Evolutionary conservation across 2,797 vertebrate genomes (phyloP), one percentile per base, ranked within the genome.

Genomic region (Synanceia verrucosa): DNA sequence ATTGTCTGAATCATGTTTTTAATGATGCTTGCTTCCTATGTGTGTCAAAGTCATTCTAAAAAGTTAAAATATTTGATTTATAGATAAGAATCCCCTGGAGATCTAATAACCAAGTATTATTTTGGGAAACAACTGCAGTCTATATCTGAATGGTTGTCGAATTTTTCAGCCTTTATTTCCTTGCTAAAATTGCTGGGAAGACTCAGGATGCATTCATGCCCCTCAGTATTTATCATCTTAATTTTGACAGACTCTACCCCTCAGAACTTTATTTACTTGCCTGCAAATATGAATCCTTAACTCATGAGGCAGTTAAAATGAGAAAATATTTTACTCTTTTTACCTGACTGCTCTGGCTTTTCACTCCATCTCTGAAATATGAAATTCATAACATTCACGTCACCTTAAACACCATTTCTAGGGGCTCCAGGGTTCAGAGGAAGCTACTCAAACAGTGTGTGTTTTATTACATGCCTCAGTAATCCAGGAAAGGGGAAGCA

Each of bases 401-500:
- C 79, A 87, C 86, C 78, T 89, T 78, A 82, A 78, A 78, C 78
- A 82, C 79, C 73, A 70, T 90, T 86, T 85, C 61, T 70, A 50
- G 64, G 69, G 84, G 84, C 83, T 91, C 83, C 65, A 73, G 79
- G 88, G 85, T 91, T 88, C 88, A 88, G 81, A 84, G 88, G 86
- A 92, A 92, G 79, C 82, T 55, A 82, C 83, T 85, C 87, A 82
- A 89, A 92, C 88, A 87, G 81, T 86, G 76, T 92, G 87, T 86
- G 74, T 92, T 94, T 94, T 93, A 94, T 94, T 91, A 92, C 84
- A 90, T 81, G 91, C 90, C 84, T 93, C 90, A 88, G 84, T 92
- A 90, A 92, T 90, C 87, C 88, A 88, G 88, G 89, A 93, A 92
- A 93, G 89, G 82, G 78, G 82, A 93, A 93, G 92, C 91, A 93